These are phyloP conservation scores for Scomberomorus guttatus DNA, from an alignment of 2,797 vertebrate genomes.

Conservation along the genomic window DNA sequence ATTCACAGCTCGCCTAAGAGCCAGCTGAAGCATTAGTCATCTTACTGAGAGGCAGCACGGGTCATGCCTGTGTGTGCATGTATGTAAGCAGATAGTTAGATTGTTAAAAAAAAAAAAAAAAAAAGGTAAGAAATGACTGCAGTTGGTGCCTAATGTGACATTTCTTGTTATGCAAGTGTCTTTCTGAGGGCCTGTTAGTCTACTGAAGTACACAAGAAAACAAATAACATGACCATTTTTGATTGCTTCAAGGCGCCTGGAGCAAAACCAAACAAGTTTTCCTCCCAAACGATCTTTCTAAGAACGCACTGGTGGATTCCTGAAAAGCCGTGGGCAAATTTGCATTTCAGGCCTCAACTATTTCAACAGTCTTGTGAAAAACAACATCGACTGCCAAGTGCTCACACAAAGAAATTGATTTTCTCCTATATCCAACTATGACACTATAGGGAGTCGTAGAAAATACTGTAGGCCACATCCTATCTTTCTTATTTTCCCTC, in stretches of 20 bases:
- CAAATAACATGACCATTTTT: neutral
- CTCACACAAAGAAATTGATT: slow-evolving; percentile 4
- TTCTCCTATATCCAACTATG: slow-evolving; percentile 28
- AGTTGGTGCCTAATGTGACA: slow-evolving; percentile 8
- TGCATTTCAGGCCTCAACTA: slow-evolving; percentile 37
- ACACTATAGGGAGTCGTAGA: slow-evolving; percentile 39
- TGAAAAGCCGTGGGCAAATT: slow-evolving; percentile 65
- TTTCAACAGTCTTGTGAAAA: slow-evolving; percentile 57
- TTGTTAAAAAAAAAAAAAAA: slow-evolving; percentile 5
- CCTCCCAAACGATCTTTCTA: slow-evolving; percentile 59
- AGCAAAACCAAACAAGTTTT: slow-evolving; percentile 10
- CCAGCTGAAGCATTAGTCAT: slow-evolving; percentile 8
- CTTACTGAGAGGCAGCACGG: slow-evolving; percentile 11
- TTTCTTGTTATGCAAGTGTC: neutral
- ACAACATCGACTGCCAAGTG: slow-evolving; percentile 66
- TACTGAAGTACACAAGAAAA: slow-evolving; percentile 20
- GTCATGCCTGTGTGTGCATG: slow-evolving; percentile 26
- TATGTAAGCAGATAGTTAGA: neutral
- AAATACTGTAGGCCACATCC: slow-evolving; percentile 53
- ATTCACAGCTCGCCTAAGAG: slow-evolving; percentile 21
- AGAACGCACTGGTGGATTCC: slow-evolving; percentile 66
- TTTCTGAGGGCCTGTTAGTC: neutral
- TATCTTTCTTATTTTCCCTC: slow-evolving; percentile 22
- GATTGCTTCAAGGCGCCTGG: neutral
- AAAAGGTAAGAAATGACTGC: neutral